Evolutionary conservation across 1,140 invertebrate species (phyloP).

Genomic region (Bicyclus anynana): DNA sequence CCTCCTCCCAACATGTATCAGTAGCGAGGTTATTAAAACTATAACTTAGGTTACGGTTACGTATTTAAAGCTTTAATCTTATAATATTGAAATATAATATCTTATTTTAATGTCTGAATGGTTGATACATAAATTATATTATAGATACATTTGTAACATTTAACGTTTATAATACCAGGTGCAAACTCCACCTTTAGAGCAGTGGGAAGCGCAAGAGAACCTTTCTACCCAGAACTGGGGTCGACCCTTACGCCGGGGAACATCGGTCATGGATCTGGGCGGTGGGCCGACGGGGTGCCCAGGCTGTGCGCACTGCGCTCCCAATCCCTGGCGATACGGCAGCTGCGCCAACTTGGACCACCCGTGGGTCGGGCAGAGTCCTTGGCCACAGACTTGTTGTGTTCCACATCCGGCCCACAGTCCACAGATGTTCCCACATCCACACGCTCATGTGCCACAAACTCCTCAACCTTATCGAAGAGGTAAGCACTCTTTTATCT

Average conservation of each 20-base stretch:
- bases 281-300: conserved; percentile 78
- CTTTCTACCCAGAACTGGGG: conserved; percentile 41
- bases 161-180: neutral
- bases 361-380: conserved; percentile 51
- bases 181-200: conserved; percentile 30
- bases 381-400: conserved; percentile 74
- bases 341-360: conserved; percentile 83
- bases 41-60: too few relatives aligned
- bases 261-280: conserved; percentile 59
- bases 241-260: conserved; percentile 51
- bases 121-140: too few relatives aligned
- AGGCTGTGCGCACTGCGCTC: conserved; percentile 74
- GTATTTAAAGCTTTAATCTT: too few relatives aligned
- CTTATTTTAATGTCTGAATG: too few relatives aligned
- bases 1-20: too few relatives aligned
- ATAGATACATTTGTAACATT: too few relatives aligned
- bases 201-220: conserved; percentile 43
- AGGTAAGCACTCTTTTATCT: too few relatives aligned
- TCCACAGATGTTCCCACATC: conserved; percentile 60
- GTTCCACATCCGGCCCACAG: conserved; percentile 45
- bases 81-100: too few relatives aligned
- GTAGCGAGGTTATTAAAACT: too few relatives aligned
- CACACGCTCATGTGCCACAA: conserved; percentile 54
- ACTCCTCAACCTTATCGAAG: conserved; percentile 73
- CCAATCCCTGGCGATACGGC: conserved; percentile 76